phyloP scores from a whole-genome alignment of 2,797 vertebrate genomes.

The Gymnoscopelus microlampas region DNA sequence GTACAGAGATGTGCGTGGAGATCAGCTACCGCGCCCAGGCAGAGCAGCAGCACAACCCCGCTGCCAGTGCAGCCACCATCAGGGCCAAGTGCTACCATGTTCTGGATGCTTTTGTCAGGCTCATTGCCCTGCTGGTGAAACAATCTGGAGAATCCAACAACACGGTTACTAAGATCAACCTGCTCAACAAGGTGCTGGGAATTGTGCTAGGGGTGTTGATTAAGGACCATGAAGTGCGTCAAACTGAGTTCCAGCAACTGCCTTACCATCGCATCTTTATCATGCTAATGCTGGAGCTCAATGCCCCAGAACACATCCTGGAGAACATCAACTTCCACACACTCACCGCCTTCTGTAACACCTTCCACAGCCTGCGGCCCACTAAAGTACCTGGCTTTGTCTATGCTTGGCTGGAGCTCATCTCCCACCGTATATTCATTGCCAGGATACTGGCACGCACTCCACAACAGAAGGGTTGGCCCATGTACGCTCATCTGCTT shows the following conservation, averaged over 20 bases:
- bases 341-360: slow-evolving; percentile 98
- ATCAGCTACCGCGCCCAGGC: slow-evolving; percentile 98
- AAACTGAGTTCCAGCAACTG: slow-evolving; percentile 97
- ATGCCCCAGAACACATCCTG: slow-evolving; percentile 96
- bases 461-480: slow-evolving; percentile 99
- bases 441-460: slow-evolving; percentile 99
- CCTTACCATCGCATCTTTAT: slow-evolving; percentile 99
- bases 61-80: slow-evolving; percentile 98
- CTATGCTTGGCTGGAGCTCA: slow-evolving; percentile 98
- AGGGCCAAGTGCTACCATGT: slow-evolving; percentile 99
- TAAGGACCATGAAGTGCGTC: slow-evolving; percentile 97
- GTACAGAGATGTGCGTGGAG: slow-evolving; percentile 99
- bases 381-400: slow-evolving; percentile 99
- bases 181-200: slow-evolving; percentile 98
- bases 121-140: slow-evolving; percentile 96
- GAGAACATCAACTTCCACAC: slow-evolving; percentile 99
- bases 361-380: slow-evolving; percentile 98
- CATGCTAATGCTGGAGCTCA: slow-evolving; percentile 97
- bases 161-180: slow-evolving; percentile 98
- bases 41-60: slow-evolving; percentile 97
- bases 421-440: slow-evolving; percentile 99
- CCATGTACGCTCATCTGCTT: slow-evolving; percentile 98
- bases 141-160: slow-evolving; percentile 99
- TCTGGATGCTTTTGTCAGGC: slow-evolving; percentile 95
- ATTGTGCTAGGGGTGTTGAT: slow-evolving; percentile 98